phyloP scores from a whole-genome alignment of 53 echinoderm and acorn worm species.

The Apostichopus leukothele region DNA sequence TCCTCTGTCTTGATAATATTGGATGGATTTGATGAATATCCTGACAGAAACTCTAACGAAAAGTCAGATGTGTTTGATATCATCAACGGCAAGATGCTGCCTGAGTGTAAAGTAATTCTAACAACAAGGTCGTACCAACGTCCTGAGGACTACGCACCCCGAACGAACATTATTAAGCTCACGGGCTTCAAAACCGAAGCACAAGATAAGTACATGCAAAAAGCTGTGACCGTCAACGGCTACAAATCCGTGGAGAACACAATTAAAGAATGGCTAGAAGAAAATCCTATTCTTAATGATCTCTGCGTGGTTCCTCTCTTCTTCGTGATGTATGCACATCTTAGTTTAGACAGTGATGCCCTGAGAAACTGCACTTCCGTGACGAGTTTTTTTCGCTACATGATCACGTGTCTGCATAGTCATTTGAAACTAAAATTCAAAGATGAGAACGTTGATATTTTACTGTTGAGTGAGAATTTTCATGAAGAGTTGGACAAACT shows the following conservation, averaged over 20 bases:
- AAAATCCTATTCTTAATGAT: background rate
- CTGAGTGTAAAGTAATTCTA: background rate
- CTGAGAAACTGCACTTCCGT: background rate
- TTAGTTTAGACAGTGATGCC: background rate
- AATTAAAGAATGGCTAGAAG: background rate
- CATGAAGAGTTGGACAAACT: background rate
- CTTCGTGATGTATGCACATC: conserved; percentile 19
- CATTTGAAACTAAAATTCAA: background rate
- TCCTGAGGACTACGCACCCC: background rate
- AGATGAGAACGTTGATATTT: background rate
- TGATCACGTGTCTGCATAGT: background rate
- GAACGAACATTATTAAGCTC: background rate
- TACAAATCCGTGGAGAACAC: background rate
- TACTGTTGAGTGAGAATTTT: background rate
- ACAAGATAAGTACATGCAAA: background rate
- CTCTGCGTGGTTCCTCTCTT: background rate
- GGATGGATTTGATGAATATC: conserved; percentile 12
- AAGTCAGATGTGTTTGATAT: background rate
- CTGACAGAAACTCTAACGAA: background rate
- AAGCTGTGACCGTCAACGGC: background rate
- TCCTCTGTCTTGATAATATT: background rate
- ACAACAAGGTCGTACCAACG: background rate
- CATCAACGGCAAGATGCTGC: background rate
- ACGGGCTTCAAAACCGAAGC: background rate
- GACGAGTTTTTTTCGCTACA: conserved; percentile 4